Percentiles rank a stretch among this genome's conserved stretches.
phyloP scores from a whole-genome alignment of 2,113 vertebrate genomes.

The Solea solea region DNA sequence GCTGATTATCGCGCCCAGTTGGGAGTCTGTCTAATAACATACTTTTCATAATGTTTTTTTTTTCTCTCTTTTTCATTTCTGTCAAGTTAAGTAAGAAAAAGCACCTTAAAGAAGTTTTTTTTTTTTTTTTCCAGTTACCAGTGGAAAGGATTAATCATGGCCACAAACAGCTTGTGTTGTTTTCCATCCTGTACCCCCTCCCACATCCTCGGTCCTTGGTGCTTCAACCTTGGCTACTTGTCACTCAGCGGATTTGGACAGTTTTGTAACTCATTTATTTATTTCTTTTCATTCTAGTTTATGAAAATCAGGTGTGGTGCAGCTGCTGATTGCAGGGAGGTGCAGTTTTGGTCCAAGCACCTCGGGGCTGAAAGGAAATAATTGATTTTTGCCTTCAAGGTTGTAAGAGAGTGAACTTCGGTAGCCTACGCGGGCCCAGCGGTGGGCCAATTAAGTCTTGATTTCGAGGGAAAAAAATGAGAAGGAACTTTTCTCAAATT shows the following conservation, averaged over 20 bases:
- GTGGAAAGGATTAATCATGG: conserved; percentile 9
- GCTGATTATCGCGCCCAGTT: conserved; percentile 16
- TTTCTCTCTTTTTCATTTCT: background rate
- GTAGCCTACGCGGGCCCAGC: conserved; percentile 46
- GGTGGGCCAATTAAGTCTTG: conserved; percentile 49
- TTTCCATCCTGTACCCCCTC: conserved; percentile 5
- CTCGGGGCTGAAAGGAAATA: conserved; percentile 55
- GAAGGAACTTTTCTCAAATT: background rate
- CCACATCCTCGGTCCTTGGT: conserved; percentile 31
- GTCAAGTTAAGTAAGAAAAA: conserved; percentile 11
- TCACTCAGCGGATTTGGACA: conserved; percentile 34
- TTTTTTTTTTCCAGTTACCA: background rate
- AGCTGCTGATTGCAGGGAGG: conserved; percentile 43
- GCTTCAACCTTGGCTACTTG: conserved; percentile 48
- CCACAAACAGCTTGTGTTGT: conserved; percentile 20
- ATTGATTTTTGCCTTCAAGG: conserved; percentile 59
- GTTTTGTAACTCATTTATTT: conserved; percentile 8
- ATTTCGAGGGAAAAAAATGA: background rate
- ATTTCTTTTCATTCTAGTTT: background rate
- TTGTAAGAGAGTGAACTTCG: conserved; percentile 38
- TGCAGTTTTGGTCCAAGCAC: conserved; percentile 22
- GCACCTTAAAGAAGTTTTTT: conserved; percentile 23
- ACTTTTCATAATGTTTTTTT: conserved; percentile 25
- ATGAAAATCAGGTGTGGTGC: conserved; percentile 29
- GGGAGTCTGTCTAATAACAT: conserved; percentile 30